phyloP scores from a whole-genome alignment of 2,888 invertebrate species.

The Taenaris catops region DNA sequence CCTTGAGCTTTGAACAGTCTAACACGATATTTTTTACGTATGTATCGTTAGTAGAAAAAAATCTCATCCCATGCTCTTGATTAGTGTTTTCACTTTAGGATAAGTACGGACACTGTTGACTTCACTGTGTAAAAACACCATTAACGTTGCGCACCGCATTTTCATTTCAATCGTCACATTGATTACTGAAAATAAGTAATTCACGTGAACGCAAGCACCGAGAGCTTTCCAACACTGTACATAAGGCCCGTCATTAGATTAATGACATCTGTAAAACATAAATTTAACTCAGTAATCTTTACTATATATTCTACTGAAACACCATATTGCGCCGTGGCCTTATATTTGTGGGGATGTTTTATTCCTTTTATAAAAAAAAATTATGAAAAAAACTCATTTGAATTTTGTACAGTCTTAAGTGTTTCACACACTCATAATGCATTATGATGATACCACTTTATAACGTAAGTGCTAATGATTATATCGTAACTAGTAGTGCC shows the following conservation, averaged over 20 bases:
- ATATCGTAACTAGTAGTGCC: constrained; percentile 43
- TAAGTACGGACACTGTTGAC: constrained; percentile 35
- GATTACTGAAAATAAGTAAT: constrained; percentile 13
- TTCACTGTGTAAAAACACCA: constrained; percentile 22
- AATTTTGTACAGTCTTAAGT: constrained; percentile 58
- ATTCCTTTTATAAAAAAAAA: constrained; percentile 57
- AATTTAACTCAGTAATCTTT: constrained; percentile 49
- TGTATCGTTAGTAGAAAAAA: constrained; percentile 46
- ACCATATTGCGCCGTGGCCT: constrained; percentile 79
- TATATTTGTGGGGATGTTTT: constrained; percentile 74
- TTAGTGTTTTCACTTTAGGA: constrained; percentile 42
- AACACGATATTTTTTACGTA: constrained; percentile 68
- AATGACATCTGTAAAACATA: constrained; percentile 51
- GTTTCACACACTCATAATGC: constrained; percentile 40
- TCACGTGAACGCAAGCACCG: constrained; percentile 28
- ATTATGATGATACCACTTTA: constrained; percentile 46
- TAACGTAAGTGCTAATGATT: constrained; percentile 51
- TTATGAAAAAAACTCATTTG: constrained; percentile 39
- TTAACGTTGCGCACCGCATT: constrained; percentile 36
- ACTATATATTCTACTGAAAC: constrained; percentile 75
- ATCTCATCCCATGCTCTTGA: constrained; percentile 55
- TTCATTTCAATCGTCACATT: constrained; percentile 25
- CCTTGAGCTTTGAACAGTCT: constrained; percentile 74
- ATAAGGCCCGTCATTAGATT: constrained; percentile 59
- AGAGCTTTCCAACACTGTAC: constrained; percentile 45